Evolutionary conservation across 1,140 invertebrate species (phyloP), one percentile per base, ranked within the genome.

Genomic region (Drosophila persimilis): DNA sequence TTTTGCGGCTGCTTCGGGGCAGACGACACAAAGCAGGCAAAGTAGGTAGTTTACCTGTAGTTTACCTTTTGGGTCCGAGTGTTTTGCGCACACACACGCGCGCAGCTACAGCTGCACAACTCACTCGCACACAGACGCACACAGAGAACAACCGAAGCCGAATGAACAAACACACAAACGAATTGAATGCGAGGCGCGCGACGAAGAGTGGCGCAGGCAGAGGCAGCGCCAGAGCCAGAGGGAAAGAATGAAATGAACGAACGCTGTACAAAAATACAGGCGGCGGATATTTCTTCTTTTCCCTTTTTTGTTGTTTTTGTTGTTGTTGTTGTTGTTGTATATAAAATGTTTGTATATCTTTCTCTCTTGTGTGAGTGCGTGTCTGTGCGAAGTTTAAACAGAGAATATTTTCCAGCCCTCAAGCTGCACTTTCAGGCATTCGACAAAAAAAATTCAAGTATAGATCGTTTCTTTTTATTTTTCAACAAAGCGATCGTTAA

Each of bases 11-110:
- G 80, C 65, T 77, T 80, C 66, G 73, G 47, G 64, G 31, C 41
- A 44, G 20, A 67, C 59, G 46, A 46, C 53, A 20, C 26, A 35
- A 80, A 60, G 47, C 80, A 79, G 80, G 76, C 80, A 85, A 85
- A 84, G 80, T 84, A 85, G 80, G 80, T 84, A 85, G 80, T 85
- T 84, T 84, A 85, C 80, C 80, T 85, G 80, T 84, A 85, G 80
- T 85, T 84, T 84, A 85, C 80, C 80, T 85, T 76, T 69, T 51
- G 20, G 54, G n/a, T 46, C 20, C 31, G 60, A 73, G 71, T 73
- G 70, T 60, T 70, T 66, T 65, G 72, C 72, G 71, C 72, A 74
- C 72, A 31, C 43, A 39, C 58, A 20, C 20, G 20, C 20, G 20
- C 20, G 20, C 20, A 35, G 62, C 29, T 11, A 22, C 67, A 64